A percentile compares a stretch with the other conserved stretches of the same genome.
Evolutionary conservation across 2,797 vertebrate genomes (phyloP).

Genomic region (Manis crassicaudata): DNA sequence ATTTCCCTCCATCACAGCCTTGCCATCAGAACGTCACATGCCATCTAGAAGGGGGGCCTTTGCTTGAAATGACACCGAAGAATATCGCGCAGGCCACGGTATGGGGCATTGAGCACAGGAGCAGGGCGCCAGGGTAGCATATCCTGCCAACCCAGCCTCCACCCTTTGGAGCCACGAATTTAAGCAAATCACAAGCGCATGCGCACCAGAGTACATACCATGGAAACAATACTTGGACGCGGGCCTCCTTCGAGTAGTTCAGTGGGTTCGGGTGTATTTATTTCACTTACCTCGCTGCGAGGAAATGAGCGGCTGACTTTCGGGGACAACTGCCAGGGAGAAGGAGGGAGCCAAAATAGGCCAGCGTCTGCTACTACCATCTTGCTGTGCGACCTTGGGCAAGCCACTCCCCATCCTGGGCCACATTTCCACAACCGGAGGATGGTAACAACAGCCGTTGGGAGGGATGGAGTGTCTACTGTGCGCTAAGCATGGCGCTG

Average conservation of each 20-base stretch:
- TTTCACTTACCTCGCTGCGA: conserved; percentile 52
- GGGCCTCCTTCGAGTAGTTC: background rate
- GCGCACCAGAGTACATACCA: background rate
- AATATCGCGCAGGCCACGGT: fast-evolving
- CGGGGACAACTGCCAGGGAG: background rate
- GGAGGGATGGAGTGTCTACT: background rate
- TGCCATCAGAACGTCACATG: background rate
- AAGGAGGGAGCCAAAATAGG: conserved; percentile 16
- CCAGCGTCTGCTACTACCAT: background rate
- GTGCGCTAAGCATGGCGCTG: background rate
- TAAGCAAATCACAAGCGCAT: background rate
- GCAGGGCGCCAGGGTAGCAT: fast-evolving
- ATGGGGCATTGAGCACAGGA: background rate
- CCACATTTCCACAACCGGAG: background rate
- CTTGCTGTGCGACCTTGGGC: conserved; percentile 1
- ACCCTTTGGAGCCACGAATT: background rate
- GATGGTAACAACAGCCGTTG: fast-evolving
- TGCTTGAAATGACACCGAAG: background rate
- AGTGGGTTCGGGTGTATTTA: background rate
- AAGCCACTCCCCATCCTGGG: background rate
- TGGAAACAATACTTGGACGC: conserved; percentile 26
- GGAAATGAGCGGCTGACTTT: background rate
- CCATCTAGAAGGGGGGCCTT: background rate
- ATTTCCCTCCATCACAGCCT: background rate
- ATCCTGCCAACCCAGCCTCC: background rate